A percentile compares a stretch with the other conserved stretches of the same genome.
These are phyloP conservation scores for Gymnothorax javanicus DNA, from an alignment of 2,797 vertebrate genomes.

Conservation along the genomic window DNA sequence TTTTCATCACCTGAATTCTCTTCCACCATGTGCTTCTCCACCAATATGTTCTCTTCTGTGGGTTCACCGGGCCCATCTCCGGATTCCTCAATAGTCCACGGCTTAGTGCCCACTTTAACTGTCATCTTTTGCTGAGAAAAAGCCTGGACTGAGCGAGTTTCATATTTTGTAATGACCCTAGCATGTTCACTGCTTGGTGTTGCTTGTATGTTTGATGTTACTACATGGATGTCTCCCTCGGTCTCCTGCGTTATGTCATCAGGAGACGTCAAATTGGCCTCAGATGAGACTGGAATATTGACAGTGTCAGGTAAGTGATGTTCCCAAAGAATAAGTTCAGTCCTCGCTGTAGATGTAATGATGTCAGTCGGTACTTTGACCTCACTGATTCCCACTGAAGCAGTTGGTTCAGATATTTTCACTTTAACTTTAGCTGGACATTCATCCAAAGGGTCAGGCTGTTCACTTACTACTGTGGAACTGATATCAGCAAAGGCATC, in stretches of 20 bases:
- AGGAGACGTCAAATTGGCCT: constrained; percentile 67
- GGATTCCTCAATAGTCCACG: constrained; percentile 55
- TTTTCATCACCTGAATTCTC: constrained; percentile 62
- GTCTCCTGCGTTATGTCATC: constrained; percentile 68
- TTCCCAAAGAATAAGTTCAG: constrained; percentile 74
- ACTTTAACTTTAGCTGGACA: constrained; percentile 74
- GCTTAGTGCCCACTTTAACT: constrained; percentile 38
- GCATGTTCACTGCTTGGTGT: constrained; percentile 65
- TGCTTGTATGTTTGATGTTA: constrained; percentile 70
- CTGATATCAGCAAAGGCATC: constrained; percentile 75
- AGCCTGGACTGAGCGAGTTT: constrained; percentile 49
- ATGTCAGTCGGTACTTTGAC: constrained; percentile 50
- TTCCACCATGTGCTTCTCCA: constrained; percentile 59
- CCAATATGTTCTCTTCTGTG: constrained; percentile 41
- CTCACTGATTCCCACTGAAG: constrained; percentile 46
- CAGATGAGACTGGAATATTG: constrained; percentile 66
- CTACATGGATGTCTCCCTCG: constrained; percentile 66
- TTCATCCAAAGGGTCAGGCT: constrained; percentile 49
- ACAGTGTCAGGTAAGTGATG: constrained; percentile 64
- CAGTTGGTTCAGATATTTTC: constrained; percentile 65
- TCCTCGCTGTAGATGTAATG: constrained; percentile 76
- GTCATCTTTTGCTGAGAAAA: constrained; percentile 43
- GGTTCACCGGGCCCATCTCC: constrained; percentile 33
- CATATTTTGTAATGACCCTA: constrained; percentile 56
- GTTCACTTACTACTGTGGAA: constrained; percentile 70